Conservation (phyloP, 2,888 invertebrate genomes). For the Troides oblongomaculatus region DNA sequence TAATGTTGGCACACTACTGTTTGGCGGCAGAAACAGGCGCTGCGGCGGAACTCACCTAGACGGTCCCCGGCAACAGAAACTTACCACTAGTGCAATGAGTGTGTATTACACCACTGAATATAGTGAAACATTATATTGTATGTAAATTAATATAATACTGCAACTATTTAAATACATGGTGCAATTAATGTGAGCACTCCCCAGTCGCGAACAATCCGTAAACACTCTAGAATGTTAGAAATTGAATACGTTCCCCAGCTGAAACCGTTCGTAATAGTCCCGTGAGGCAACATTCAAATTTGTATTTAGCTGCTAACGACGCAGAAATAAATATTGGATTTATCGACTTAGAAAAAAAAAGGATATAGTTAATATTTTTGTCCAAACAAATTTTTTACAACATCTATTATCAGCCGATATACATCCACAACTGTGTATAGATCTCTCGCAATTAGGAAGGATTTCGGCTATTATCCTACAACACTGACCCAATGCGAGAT, state of each 20-base stretch:
- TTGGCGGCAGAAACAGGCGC: too few species aligned
- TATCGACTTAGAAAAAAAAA: constrained; percentile 7
- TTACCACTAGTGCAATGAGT: background rate
- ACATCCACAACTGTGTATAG: too few species aligned
- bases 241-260: constrained; percentile 22
- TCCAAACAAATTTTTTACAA: too few species aligned
- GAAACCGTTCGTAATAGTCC: constrained; percentile 1
- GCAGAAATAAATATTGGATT: background rate
- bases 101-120: background rate
- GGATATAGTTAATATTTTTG: background rate
- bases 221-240: constrained; percentile 15
- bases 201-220: constrained; percentile 8
- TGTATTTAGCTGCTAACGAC: constrained; percentile 1
- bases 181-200: constrained; percentile 21
- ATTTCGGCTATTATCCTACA: too few species aligned
- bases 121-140: background rate
- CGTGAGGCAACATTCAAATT: constrained; percentile 6
- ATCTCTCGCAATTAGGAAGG: too few species aligned
- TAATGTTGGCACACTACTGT: too few species aligned
- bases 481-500: too few species aligned
- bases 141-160: background rate
- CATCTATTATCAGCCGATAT: too few species aligned
- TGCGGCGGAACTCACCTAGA: too few species aligned
- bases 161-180: constrained; percentile 2
- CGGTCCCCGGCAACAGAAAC: too few species aligned